phyloP scores from a whole-genome alignment of 2,113 vertebrate species.

The Actenoides lindsayi region DNA sequence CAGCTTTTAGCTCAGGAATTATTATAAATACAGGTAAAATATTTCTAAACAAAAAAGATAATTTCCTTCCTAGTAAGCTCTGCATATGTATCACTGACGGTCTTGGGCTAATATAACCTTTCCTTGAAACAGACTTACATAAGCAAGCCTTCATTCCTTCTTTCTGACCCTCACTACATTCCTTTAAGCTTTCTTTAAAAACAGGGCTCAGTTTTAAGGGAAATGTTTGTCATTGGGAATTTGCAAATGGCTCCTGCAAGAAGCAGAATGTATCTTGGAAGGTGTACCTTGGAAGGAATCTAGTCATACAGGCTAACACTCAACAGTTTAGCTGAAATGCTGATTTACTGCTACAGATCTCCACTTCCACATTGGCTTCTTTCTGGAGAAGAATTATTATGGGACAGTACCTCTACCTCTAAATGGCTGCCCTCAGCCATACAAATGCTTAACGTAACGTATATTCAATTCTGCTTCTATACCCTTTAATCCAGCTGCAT shows the following conservation, averaged over 20 bases:
- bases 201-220: not conserved
- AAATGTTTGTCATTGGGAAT: not conserved
- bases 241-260: not conserved
- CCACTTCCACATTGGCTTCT: not conserved
- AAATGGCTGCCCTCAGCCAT: not conserved
- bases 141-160: not conserved
- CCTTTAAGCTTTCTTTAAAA: not conserved
- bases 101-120: not conserved
- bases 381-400: not conserved
- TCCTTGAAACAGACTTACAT: not conserved
- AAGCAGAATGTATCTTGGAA: not conserved
- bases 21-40: not conserved
- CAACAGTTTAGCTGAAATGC: not conserved
- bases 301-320: not conserved
- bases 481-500: not conserved
- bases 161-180: not conserved
- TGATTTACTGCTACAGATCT: not conserved
- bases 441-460: not conserved
- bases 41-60: not conserved
- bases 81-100: not conserved
- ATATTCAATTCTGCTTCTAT: not conserved
- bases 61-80: not conserved
- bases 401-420: not conserved
- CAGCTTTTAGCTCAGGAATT: not conserved
- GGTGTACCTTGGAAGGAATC: not conserved